These are phyloP conservation scores for Cenopis cana DNA, from an alignment of 2,888 invertebrate genomes.

Conservation along the genomic window DNA sequence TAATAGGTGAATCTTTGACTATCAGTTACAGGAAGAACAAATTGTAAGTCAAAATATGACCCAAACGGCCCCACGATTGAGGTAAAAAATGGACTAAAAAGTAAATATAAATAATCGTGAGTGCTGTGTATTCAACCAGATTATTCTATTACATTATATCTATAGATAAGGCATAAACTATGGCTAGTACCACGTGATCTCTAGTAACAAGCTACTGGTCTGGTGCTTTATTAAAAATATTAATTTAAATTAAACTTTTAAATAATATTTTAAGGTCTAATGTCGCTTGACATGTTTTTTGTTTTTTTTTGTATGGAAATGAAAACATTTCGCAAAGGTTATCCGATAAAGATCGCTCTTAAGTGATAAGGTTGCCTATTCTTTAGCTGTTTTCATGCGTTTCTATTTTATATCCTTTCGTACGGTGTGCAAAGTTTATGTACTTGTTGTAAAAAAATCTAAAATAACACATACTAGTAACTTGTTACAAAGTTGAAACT, in stretches of 20 bases:
- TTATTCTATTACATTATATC: constrained; percentile 35
- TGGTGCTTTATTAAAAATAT: constrained; percentile 9
- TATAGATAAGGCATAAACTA: constrained; percentile 43
- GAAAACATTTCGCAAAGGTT: neutral
- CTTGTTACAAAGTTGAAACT: constrained; percentile 31
- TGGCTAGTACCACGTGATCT: constrained; percentile 29
- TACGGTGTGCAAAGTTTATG: neutral
- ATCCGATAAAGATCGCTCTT: neutral
- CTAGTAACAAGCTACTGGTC: constrained; percentile 31
- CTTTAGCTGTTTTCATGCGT: neutral
- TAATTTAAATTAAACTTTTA: constrained; percentile 4
- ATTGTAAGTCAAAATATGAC: neutral
- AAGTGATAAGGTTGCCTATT: neutral
- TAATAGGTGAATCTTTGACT: neutral
- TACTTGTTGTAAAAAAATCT: neutral
- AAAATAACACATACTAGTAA: constrained; percentile 14
- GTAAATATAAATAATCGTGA: constrained; percentile 54
- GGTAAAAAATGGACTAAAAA: neutral
- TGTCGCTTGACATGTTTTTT: too few relatives aligned
- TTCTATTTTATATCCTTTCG: neutral
- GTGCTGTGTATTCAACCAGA: constrained; percentile 50
- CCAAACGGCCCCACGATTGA: neutral
- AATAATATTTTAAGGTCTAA: too few relatives aligned
- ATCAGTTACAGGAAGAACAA: neutral
- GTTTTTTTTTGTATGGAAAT: neutral